Conservation (phyloP, 2,888 invertebrate genomes). For the Seladonia tumulorum region DNA sequence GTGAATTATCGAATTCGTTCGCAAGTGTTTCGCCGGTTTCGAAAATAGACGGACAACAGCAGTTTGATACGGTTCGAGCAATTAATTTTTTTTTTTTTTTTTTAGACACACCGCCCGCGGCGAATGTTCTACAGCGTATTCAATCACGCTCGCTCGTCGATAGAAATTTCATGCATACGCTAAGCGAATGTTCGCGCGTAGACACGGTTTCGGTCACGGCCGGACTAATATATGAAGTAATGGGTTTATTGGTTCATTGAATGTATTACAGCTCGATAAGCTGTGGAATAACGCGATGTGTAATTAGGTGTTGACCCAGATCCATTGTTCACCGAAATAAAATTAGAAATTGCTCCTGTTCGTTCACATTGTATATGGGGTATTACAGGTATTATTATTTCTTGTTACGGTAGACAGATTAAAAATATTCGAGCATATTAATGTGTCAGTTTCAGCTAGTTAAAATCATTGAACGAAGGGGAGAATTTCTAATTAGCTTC, state of each 20-base stretch:
- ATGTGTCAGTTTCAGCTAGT: too few relatives aligned
- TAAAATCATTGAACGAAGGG: too few relatives aligned
- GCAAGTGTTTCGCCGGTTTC: background rate
- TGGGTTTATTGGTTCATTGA: conserved; percentile 4
- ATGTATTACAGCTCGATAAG: conserved; percentile 11
- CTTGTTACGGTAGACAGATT: too few relatives aligned
- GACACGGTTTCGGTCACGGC: background rate
- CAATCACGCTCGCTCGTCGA: background rate
- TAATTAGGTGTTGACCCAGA: background rate
- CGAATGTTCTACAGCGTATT: background rate
- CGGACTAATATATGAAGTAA: background rate
- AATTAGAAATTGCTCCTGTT: background rate
- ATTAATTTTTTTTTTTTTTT: too few relatives aligned
- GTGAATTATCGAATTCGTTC: background rate
- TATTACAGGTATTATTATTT: too few relatives aligned
- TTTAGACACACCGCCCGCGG: background rate
- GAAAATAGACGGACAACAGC: background rate
- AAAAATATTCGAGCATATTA: too few relatives aligned
- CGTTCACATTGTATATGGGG: too few relatives aligned
- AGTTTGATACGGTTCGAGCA: background rate
- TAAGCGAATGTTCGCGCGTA: background rate
- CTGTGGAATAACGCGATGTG: background rate
- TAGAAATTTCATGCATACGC: background rate
- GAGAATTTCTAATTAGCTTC: too few relatives aligned
- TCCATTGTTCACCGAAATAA: background rate